These are phyloP conservation scores for Pristionchus maxplancki DNA, from an alignment of 2,888 invertebrate genomes.

Conservation along the genomic window DNA sequence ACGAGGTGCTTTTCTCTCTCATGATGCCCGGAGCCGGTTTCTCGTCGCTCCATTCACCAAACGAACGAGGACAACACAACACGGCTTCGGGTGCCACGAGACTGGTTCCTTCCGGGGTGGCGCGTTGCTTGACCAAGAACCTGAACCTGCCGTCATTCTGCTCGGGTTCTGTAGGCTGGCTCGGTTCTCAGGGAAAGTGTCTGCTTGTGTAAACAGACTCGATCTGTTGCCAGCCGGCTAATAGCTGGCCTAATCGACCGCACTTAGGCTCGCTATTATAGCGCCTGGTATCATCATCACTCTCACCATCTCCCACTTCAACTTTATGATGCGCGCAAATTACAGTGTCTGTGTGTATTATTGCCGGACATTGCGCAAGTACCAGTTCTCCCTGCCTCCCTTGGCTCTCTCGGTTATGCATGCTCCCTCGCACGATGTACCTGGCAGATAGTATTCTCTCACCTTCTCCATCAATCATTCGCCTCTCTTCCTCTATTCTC, in stretches of 20 bases:
- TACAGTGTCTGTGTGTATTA: constrained; percentile 41
- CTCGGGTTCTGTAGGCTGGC: neutral
- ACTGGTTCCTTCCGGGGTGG: neutral
- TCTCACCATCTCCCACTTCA: neutral
- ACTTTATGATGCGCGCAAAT: neutral
- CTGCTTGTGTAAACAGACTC: neutral
- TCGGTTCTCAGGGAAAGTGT: neutral
- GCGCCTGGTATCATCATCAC: constrained; percentile 7
- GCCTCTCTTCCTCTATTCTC: constrained; percentile 19
- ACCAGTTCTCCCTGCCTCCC: constrained; percentile 48
- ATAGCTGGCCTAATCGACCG: neutral
- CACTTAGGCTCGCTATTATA: neutral
- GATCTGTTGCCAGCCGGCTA: neutral
- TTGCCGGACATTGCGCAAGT: constrained; percentile 40
- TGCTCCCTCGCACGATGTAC: neutral
- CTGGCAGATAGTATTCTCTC: neutral
- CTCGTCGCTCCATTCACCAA: neutral
- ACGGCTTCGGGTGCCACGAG: neutral
- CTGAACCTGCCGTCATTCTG: neutral
- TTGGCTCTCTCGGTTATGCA: constrained; percentile 19
- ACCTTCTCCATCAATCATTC: constrained; percentile 18
- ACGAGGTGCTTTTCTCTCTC: neutral
- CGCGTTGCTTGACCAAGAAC: neutral
- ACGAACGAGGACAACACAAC: neutral
- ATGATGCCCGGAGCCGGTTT: constrained; percentile 7